Percentiles rank a stretch among this genome's conserved stretches.
Evolutionary conservation across 92 coral and sea anemone genomes (phyloP).

Genomic region (Porites lobata): DNA sequence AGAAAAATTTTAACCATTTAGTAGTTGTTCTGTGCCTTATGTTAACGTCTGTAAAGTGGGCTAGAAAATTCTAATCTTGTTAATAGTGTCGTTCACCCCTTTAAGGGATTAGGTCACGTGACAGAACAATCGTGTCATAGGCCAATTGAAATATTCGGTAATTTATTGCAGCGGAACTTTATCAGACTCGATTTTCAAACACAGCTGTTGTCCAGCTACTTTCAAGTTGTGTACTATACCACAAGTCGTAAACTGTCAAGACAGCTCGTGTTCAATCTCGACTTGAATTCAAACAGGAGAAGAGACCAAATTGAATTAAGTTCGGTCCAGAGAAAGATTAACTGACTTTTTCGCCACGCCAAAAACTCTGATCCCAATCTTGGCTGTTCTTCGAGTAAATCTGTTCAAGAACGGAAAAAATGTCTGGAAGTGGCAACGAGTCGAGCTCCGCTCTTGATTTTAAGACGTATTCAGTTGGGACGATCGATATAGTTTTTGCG

Average conservation of each 20-base stretch:
- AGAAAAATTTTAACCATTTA: no score
- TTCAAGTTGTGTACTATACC: not conserved
- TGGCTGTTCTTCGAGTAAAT: not conserved
- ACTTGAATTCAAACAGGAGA: not conserved
- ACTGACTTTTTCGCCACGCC: not conserved
- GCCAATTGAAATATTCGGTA: slow-evolving; percentile 3
- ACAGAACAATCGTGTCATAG: not conserved
- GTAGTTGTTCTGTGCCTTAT: no score
- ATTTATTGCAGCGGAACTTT: not conserved
- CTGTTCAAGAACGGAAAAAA: slow-evolving; percentile 10
- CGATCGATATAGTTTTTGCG: slow-evolving; percentile 60
- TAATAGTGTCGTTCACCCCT: not conserved
- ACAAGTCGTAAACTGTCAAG: not conserved
- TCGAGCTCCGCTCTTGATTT: slow-evolving; percentile 37
- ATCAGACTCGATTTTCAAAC: not conserved
- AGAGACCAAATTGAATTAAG: no score
- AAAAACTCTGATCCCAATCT: not conserved
- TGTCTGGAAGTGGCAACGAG: slow-evolving; percentile 15
- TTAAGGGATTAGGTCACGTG: not conserved
- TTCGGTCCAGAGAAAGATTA: not conserved
- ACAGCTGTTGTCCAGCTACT: slow-evolving; percentile 25
- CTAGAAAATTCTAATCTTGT: not conserved
- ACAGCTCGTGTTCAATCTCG: not conserved
- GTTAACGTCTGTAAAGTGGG: no score
- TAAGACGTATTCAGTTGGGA: slow-evolving; percentile 50